These are phyloP conservation scores for Macroramphosus scolopax DNA, from an alignment of 2,797 vertebrate genomes.

Conservation along the genomic window DNA sequence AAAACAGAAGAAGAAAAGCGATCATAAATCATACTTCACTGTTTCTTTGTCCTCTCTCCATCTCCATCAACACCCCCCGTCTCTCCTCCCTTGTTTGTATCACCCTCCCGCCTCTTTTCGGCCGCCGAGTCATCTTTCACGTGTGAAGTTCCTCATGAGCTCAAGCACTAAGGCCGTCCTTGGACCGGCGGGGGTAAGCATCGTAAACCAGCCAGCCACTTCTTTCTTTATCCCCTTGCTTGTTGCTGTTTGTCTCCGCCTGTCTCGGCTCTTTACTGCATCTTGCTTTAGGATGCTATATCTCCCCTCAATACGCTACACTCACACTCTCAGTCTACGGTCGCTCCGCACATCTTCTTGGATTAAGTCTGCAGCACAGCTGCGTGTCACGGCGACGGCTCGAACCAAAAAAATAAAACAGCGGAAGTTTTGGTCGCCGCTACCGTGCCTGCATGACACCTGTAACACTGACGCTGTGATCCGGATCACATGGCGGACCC, in stretches of 20 bases:
- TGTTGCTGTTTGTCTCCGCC: no score
- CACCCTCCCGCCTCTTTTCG: slow-evolving; percentile 23
- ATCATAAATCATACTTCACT: slow-evolving; percentile 59
- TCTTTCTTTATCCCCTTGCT: not conserved
- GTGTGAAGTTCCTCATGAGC: slow-evolving; percentile 35
- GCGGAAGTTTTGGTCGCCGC: no score
- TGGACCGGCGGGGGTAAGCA: slow-evolving; percentile 11
- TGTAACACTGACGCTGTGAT: slow-evolving; percentile 36
- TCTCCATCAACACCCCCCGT: no score
- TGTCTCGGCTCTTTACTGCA: no score
- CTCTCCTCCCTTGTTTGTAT: slow-evolving; percentile 11
- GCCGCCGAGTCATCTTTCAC: slow-evolving; percentile 35
- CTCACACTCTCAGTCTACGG: no score
- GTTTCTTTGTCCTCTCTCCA: slow-evolving; percentile 33
- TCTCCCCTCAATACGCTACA: no score
- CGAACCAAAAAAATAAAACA: no score
- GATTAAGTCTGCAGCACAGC: no score
- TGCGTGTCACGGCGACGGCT: no score
- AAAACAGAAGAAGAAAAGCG: slow-evolving; percentile 33
- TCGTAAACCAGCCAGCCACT: slow-evolving; percentile 19
- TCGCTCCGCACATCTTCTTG: no score
- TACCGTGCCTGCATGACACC: no score
- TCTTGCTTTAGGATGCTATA: no score
- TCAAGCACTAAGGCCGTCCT: slow-evolving; percentile 40
- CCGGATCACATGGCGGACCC: slow-evolving; percentile 27